Conservation (phyloP, 1,140 invertebrate species). For the Maniola jurtina region DNA sequence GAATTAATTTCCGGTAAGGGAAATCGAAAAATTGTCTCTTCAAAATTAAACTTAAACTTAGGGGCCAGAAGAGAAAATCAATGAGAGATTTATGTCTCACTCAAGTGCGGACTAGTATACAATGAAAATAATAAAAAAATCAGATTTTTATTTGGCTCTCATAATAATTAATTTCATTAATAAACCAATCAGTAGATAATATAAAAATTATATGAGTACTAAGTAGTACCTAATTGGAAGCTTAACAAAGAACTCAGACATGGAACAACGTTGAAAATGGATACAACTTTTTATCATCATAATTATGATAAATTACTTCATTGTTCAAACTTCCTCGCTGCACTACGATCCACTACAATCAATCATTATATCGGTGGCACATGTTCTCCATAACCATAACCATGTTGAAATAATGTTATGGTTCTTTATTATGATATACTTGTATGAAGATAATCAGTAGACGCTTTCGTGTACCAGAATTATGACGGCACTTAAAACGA, state of each 20-base stretch:
- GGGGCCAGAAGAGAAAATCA: too few relatives aligned
- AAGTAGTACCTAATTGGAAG: too few relatives aligned
- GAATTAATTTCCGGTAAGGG: too few relatives aligned
- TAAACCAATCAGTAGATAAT: background rate
- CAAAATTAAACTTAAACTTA: too few relatives aligned
- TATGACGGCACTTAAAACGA: constrained; percentile 38
- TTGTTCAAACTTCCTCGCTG: background rate
- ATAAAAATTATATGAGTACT: background rate
- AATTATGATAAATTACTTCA: background rate
- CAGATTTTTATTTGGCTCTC: too few relatives aligned
- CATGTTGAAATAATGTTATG: background rate
- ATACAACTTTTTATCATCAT: background rate
- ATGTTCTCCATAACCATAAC: background rate
- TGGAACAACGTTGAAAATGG: background rate
- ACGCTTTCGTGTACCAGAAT: constrained; percentile 29
- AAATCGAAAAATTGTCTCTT: too few relatives aligned
- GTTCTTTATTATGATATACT: background rate
- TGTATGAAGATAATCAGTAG: constrained; percentile 24
- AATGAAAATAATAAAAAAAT: too few relatives aligned
- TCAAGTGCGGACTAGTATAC: too few relatives aligned
- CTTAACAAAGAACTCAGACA: background rate
- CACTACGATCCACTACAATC: background rate
- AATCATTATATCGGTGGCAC: background rate
- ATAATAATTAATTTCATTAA: background rate
- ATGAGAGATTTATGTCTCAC: too few relatives aligned